Base-by-base conservation (phyloP, 2,113 vertebrate species). In the Crotalus helleri region DNA sequence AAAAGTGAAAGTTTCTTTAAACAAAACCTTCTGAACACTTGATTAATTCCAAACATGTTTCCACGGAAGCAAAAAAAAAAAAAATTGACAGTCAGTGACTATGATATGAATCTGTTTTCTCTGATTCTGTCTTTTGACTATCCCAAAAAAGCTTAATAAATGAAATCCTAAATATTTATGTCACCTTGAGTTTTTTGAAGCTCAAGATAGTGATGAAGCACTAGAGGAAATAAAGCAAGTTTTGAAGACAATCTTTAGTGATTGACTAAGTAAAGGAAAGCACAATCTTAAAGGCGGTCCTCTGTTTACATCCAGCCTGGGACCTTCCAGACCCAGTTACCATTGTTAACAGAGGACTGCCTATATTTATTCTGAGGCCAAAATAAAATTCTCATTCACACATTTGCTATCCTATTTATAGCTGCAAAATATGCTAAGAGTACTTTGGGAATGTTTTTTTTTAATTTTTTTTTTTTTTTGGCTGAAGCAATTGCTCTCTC, bases 21-120 rank as follows among this genome's bases (percentile, higher is more conserved):
- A 81, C 11, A 19, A 33, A 21, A 33, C 51, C 49, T 54, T 81
- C 13, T 91, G 64, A 91, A 81, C 21, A 39, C 64, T 54, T 51
- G 7, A 51, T 91, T 91, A 90, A 90, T 90, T 74, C 89, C 49
- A 90, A 64, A 46, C 17, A 74, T 21, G 61, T 74, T 90, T 90
- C 89, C 89, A 90, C 33, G 10, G 59, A 90, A 90, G 61, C 61
- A 74, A 29, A 69, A 58, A 59, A 54, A 59, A 64, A 64, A 8
- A 44, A 8, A 81, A 74, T 54, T 7, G 61, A 90, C 46, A 69
- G 15, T 17, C 26, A 33, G n/a, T n/a, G 26, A 26, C 59, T 69
- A 61, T n/a, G 17, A 51, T 51, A 5, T 69, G 64, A 54, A 49
- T 64, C 29, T 13, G 49, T 91, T 91, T 33, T 17, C 21, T 15